phyloP scores from a whole-genome alignment of 2,113 vertebrate species.

The Solea senegalensis region DNA sequence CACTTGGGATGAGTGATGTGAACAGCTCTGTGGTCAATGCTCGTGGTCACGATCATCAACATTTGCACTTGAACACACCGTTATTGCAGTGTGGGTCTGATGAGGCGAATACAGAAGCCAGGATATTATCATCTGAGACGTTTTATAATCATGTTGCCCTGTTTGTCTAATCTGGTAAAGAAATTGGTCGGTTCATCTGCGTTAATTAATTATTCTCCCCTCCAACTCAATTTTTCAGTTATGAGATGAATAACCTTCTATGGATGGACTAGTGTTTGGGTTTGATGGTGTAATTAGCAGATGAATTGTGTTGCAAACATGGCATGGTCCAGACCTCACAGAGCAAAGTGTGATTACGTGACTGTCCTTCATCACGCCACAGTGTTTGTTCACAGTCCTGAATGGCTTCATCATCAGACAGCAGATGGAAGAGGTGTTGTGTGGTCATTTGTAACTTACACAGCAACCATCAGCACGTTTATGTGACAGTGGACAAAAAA shows the following conservation, averaged over 20 bases:
- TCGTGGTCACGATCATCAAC: not conserved
- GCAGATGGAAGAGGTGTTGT: constrained; percentile 27
- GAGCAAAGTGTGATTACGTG: constrained; percentile 48
- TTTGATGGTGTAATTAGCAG: constrained; percentile 66
- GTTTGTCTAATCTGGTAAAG: constrained; percentile 64
- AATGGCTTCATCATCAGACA: constrained; percentile 36
- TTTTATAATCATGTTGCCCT: constrained; percentile 55
- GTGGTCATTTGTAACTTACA: constrained; percentile 22
- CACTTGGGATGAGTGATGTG: constrained; percentile 34
- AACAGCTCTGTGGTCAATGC: constrained; percentile 21
- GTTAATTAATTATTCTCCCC: constrained; percentile 55
- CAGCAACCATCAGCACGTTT: not conserved
- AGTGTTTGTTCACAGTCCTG: constrained; percentile 49
- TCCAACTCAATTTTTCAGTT: constrained; percentile 45
- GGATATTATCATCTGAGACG: constrained; percentile 56
- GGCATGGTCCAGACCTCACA: constrained; percentile 46
- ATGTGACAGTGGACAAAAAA: not conserved
- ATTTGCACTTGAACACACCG: constrained; percentile 20
- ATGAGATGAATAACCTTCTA: constrained; percentile 54
- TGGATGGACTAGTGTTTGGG: constrained; percentile 40
- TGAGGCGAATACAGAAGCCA: constrained; percentile 35
- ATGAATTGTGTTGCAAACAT: constrained; percentile 61
- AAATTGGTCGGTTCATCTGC: constrained; percentile 64
- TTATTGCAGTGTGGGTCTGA: constrained; percentile 15
- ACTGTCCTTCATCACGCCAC: constrained; percentile 49